Evolutionary conservation across 1,140 invertebrate species (phyloP), one percentile per base, ranked within the genome.

Genomic region (Pachypeltis micranthus): DNA sequence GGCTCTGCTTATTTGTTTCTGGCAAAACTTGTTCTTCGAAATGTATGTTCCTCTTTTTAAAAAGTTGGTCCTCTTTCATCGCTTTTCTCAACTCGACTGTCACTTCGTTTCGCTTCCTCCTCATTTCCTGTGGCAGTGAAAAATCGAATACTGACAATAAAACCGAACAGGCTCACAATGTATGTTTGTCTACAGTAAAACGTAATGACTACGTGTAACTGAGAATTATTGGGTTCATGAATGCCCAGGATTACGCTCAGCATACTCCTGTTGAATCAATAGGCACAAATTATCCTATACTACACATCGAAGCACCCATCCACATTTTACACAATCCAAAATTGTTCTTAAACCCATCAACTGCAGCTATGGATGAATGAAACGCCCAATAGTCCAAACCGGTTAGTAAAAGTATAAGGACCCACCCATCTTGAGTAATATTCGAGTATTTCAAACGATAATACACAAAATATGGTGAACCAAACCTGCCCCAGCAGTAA

Each of bases 41-140:
- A 58, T 78, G 77, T 27, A 98, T 85, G 70, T 97, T 97, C 60
- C 96, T 80, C 51, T 93, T 78, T 77, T 99, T 99, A 1, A 88
- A 79, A n/a, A 99, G 76, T 71, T 95, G 92, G 70, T 98, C 94
- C 77, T 98, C 94, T 72, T 96, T 91, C 47, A 90, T 88, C 3
- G 87, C 85, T 78, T 97, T 98, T 16, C 96, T 79, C 4, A 99
- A 77, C 68, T 96, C 90, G 12, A 98, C 84, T 7, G 85, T 90
- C 23, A 90, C 81, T 74, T 97, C 93, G 69, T 82, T 86, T 64
- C 96, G 81, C 63, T 92, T 83, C 67, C 92, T 81, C 62, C 95
- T 83, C 73, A 95, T 84, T 68, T 93, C 91, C 88, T 93, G 67
- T 19, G 68, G 25, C 7, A 54, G 14, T 7, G 21, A n/a, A n/a